Percentiles rank a stretch among this genome's conserved stretches.
phyloP scores from a whole-genome alignment of 1,140 invertebrate genomes.

The Thaumatotibia leucotreta region DNA sequence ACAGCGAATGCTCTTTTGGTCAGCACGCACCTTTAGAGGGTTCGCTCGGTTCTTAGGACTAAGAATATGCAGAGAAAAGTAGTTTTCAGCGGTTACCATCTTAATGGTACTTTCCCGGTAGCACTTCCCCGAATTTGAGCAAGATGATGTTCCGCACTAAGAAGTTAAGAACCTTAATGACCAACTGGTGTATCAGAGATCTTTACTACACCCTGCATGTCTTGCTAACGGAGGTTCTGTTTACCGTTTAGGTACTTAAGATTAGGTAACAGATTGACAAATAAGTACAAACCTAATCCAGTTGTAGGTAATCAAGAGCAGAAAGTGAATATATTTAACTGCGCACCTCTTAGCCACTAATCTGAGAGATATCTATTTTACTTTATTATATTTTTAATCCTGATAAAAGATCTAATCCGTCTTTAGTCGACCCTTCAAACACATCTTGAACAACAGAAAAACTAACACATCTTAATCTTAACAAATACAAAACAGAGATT shows the following conservation, averaged over 20 bases:
- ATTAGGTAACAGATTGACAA: not conserved
- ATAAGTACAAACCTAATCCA: too few species aligned
- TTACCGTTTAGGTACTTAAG: not conserved
- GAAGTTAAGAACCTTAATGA: too few species aligned
- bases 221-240: not conserved
- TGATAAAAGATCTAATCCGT: not conserved
- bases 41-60: too few species aligned
- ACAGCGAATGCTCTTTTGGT: too few species aligned
- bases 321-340: not conserved
- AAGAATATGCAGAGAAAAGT: too few species aligned
- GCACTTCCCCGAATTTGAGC: not conserved
- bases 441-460: not conserved
- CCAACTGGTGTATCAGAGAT: too few species aligned
- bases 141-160: too few species aligned
- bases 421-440: not conserved
- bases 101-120: not conserved
- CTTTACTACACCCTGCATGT: not conserved
- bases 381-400: not conserved
- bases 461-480: not conserved
- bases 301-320: not conserved
- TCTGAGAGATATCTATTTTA: not conserved
- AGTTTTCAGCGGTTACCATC: not conserved
- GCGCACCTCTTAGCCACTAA: not conserved
- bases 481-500: not conserved
- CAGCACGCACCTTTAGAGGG: too few species aligned